These are phyloP conservation scores for Neoaliturus tenellus DNA, from an alignment of 2,888 invertebrate species.

Conservation along the genomic window DNA sequence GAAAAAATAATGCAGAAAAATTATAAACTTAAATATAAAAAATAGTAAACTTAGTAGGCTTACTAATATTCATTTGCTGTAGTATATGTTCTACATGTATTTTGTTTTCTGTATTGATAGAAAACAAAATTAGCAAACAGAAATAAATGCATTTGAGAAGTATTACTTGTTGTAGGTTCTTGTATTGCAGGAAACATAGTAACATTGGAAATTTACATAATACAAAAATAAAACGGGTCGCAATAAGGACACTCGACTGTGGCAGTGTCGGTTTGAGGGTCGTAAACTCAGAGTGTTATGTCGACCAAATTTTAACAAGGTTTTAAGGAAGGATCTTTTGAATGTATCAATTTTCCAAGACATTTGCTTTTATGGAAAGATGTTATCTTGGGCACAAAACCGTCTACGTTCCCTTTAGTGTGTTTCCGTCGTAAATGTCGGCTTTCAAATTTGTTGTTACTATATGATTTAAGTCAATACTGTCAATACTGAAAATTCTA, in stretches of 20 bases:
- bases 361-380: slow-evolving; percentile 20
- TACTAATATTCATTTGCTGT: too few species aligned
- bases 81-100: too few species aligned
- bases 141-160: too few species aligned
- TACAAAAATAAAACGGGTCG: neutral
- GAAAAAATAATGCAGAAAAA: too few species aligned
- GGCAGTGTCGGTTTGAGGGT: neutral
- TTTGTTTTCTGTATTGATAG: too few species aligned
- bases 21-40: too few species aligned
- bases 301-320: slow-evolving; percentile 29
- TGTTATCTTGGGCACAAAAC: slow-evolving; percentile 4
- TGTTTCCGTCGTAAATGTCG: neutral
- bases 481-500: too few species aligned
- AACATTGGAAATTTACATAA: neutral
- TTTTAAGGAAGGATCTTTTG: slow-evolving; percentile 33
- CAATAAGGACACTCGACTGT: neutral
- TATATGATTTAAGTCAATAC: too few species aligned
- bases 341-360: slow-evolving; percentile 32
- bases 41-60: too few species aligned
- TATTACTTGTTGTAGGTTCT: too few species aligned
- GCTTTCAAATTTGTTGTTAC: too few species aligned
- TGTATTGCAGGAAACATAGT: neutral
- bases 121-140: too few species aligned
- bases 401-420: neutral
- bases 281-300: slow-evolving; percentile 16